A percentile compares a stretch with the other conserved stretches of the same genome.
These are phyloP conservation scores for Neelides sp. DNA, from an alignment of 1,140 invertebrate genomes.

Conservation along the genomic window DNA sequence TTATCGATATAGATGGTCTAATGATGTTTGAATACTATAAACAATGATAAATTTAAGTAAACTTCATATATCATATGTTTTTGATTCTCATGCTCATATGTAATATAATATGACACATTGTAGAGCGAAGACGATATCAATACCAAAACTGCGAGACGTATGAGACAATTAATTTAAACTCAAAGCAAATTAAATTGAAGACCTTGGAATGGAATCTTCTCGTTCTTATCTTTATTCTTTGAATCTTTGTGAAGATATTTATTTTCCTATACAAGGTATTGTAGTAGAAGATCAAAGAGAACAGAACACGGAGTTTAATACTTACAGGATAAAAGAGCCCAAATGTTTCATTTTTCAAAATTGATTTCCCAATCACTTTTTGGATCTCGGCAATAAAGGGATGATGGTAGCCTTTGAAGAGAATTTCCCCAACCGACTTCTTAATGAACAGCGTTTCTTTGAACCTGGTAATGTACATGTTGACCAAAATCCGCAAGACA, in stretches of 20 bases:
- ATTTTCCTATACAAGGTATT: no score
- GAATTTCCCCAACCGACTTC: constrained; percentile 7
- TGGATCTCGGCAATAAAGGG: neutral
- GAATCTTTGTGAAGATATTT: neutral
- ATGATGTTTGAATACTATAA: no score
- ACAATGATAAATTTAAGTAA: no score
- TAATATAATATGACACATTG: no score
- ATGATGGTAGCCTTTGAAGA: constrained; percentile 17
- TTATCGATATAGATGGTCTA: no score
- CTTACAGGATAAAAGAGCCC: neutral
- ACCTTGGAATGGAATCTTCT: neutral
- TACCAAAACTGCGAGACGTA: no score
- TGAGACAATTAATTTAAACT: neutral
- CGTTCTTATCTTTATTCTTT: neutral
- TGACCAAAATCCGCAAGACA: constrained; percentile 10
- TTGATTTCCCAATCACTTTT: neutral
- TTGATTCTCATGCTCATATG: no score
- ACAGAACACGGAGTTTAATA: no score
- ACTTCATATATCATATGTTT: no score
- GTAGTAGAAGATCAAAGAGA: no score
- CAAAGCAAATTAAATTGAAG: neutral
- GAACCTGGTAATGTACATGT: constrained; percentile 15
- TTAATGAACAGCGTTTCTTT: constrained; percentile 16
- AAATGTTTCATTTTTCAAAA: neutral
- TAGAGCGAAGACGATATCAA: no score